phyloP scores from a whole-genome alignment of 2,888 invertebrate genomes.

The Disparrhopalites patrizii region DNA sequence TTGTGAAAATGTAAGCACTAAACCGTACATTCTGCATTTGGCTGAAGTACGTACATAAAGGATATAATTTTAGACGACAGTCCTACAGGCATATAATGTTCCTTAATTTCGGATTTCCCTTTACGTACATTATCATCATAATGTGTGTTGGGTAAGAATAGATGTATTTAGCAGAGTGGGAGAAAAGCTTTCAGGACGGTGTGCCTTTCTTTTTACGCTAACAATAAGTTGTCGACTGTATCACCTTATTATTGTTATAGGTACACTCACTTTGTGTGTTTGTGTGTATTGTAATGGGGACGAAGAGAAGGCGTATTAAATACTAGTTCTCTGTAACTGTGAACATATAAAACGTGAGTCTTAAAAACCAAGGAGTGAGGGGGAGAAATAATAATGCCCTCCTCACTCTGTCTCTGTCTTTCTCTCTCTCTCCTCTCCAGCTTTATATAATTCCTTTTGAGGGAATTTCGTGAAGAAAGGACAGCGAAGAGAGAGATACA shows the following conservation, averaged over 20 bases:
- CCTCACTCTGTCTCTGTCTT: too few relatives aligned
- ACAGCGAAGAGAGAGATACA: background rate
- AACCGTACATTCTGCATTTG: too few relatives aligned
- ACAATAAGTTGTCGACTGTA: background rate
- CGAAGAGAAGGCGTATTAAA: background rate
- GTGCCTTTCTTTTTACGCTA: too few relatives aligned
- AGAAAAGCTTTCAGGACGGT: too few relatives aligned
- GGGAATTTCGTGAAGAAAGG: constrained; percentile 24
- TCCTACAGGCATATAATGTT: background rate
- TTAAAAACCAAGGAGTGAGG: too few relatives aligned
- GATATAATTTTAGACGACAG: too few relatives aligned
- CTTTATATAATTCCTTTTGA: constrained; percentile 20
- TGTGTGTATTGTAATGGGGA: background rate
- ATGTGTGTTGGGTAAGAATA: background rate
- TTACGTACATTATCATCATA: background rate
- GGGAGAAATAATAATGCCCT: constrained; percentile 5
- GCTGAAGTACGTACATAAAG: too few relatives aligned
- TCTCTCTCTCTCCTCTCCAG: too few relatives aligned
- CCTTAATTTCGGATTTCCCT: background rate
- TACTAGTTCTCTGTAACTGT: too few relatives aligned
- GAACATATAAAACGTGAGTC: constrained; percentile 10
- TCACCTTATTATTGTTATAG: background rate
- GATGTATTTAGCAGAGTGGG: too few relatives aligned
- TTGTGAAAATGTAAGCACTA: too few relatives aligned
- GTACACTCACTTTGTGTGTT: background rate